Evolutionary conservation across 92 coral and sea anemone species (phyloP).

Genomic region (Umimayanthus chanpuru): DNA sequence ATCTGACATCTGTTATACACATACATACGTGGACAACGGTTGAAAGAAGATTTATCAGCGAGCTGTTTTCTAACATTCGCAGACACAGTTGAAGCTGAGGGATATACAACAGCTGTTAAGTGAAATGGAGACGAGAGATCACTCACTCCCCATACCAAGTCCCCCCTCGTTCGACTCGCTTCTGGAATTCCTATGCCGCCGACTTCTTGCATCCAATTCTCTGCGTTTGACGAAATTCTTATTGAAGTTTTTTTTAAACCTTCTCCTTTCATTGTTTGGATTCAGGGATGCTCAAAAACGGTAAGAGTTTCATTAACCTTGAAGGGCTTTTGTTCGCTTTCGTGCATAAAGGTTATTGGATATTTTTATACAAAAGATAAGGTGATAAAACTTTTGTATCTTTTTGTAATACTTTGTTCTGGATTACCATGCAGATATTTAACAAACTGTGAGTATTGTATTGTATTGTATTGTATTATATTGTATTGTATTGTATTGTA

Average conservation of each 20-base stretch:
- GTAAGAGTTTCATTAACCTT: conserved; percentile 17
- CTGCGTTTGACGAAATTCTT: conserved; percentile 29
- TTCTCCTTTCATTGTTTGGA: conserved; percentile 53
- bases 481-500: no score
- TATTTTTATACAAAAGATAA: no score
- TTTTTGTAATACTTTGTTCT: no score
- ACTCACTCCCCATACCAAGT: conserved; percentile 30
- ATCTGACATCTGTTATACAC: no score
- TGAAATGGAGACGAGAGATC: conserved; percentile 43
- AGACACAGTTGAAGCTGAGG: background rate
- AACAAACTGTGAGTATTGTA: no score
- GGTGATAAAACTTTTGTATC: background rate
- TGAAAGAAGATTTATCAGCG: background rate
- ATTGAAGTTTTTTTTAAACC: conserved; percentile 35
- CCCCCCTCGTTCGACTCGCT: conserved; percentile 59
- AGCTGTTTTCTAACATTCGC: background rate
- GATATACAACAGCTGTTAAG: background rate
- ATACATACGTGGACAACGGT: no score
- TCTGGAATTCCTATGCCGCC: conserved; percentile 58
- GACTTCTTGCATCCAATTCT: conserved; percentile 46
- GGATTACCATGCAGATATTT: no score
- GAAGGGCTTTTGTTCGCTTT: background rate
- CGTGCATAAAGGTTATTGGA: background rate
- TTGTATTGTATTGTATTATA: no score
- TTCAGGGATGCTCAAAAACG: conserved; percentile 61